Conservation (phyloP, 2,113 vertebrate species). For the Myrmecobius fasciatus region DNA sequence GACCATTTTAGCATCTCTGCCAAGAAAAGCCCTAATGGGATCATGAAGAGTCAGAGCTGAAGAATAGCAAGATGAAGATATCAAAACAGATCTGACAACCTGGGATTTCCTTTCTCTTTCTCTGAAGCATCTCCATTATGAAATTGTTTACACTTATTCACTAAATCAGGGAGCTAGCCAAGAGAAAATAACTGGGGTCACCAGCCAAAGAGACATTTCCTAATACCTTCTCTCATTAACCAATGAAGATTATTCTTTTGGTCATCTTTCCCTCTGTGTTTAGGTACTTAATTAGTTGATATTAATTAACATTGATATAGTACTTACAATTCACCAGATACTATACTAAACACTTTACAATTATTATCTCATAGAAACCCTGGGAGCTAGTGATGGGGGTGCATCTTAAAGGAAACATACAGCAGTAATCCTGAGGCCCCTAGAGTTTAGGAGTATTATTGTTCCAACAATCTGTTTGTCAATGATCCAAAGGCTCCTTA, state of each 20-base stretch:
- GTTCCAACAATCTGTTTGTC: too few species aligned
- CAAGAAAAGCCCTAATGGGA: neutral
- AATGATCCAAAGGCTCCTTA: too few species aligned
- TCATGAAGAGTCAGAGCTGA: neutral
- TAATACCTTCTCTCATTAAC: neutral
- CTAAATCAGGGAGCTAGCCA: neutral
- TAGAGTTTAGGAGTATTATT: too few species aligned
- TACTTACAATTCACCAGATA: neutral
- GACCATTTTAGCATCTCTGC: neutral
- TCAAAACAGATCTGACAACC: neutral
- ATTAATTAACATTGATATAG: neutral
- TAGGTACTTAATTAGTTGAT: neutral
- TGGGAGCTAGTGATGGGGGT: neutral
- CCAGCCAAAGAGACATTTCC: neutral
- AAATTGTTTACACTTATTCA: neutral
- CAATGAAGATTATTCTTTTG: neutral
- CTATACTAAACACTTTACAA: neutral
- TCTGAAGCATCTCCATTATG: neutral
- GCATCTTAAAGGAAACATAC: too few species aligned
- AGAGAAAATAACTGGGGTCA: neutral
- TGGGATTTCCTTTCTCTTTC: neutral
- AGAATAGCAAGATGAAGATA: neutral
- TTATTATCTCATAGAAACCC: neutral
- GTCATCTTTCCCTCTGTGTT: neutral
- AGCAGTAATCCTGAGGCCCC: too few species aligned